phyloP scores from a whole-genome alignment of 2,888 invertebrate genomes.

The Trissolcus japonicus region DNA sequence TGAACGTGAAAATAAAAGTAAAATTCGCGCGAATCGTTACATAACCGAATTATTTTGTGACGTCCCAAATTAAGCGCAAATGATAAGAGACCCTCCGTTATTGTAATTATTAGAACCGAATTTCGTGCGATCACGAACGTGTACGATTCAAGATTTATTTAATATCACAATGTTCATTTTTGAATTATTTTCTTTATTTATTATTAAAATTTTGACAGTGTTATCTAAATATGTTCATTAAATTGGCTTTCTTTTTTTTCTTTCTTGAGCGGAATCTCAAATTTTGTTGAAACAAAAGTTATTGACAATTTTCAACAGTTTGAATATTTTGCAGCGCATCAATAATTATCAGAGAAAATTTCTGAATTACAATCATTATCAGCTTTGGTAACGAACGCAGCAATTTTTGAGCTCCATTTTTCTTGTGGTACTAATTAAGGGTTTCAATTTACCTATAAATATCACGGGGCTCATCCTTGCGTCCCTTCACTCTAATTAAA shows the following conservation, averaged over 20 bases:
- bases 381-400: neutral
- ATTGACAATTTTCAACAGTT: neutral
- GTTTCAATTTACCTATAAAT: conserved; percentile 10
- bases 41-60: conserved; percentile 25
- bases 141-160: too few relatives aligned
- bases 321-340: too few relatives aligned
- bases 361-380: neutral
- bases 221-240: too few relatives aligned
- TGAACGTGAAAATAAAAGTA: conserved; percentile 14
- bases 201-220: too few relatives aligned
- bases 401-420: neutral
- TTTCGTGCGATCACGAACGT: too few relatives aligned
- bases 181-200: too few relatives aligned
- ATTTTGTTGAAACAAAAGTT: neutral
- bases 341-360: neutral
- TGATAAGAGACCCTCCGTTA: too few relatives aligned
- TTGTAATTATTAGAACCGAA: too few relatives aligned
- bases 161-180: too few relatives aligned
- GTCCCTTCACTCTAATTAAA: conserved; percentile 12
- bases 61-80: too few relatives aligned
- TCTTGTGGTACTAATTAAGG: conserved; percentile 10
- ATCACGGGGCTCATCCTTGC: neutral
- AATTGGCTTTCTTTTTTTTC: too few relatives aligned
- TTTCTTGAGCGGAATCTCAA: too few relatives aligned
- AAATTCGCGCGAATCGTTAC: conserved; percentile 49